phyloP scores from a whole-genome alignment of 2,888 invertebrate genomes.

The Apamea anceps region DNA sequence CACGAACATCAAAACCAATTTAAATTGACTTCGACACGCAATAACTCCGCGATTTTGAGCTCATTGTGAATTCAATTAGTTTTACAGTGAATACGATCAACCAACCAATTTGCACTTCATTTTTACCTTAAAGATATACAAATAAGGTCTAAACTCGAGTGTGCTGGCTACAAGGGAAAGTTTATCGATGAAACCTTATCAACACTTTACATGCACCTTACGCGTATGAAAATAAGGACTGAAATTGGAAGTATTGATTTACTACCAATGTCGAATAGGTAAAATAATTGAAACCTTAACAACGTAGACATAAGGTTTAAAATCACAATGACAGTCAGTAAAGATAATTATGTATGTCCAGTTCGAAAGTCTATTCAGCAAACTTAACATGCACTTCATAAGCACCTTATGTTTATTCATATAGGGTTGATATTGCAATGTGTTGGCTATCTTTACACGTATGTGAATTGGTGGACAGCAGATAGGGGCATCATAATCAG shows the following conservation, averaged over 20 bases:
- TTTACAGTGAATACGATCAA: slow-evolving; percentile 59
- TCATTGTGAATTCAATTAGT: slow-evolving; percentile 76
- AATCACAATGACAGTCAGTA: slow-evolving; percentile 6
- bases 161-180: background rate
- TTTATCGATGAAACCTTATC: slow-evolving; percentile 34
- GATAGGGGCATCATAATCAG: background rate
- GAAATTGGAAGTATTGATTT: slow-evolving; percentile 28
- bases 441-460: background rate
- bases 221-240: slow-evolving; percentile 25
- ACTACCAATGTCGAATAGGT: background rate
- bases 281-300: slow-evolving; percentile 4
- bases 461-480: slow-evolving; percentile 12
- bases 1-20: slow-evolving; percentile 14
- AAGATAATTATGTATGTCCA: slow-evolving; percentile 34
- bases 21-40: slow-evolving; percentile 52
- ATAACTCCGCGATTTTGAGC: slow-evolving; percentile 58
- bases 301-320: background rate
- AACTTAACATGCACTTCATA: slow-evolving; percentile 17
- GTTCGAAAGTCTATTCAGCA: slow-evolving; percentile 24
- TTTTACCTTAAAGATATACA: background rate
- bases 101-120: slow-evolving; percentile 16
- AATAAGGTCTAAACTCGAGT: slow-evolving; percentile 32
- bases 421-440: slow-evolving; percentile 14
- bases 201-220: slow-evolving; percentile 42
- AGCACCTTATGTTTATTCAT: fast-evolving